phyloP scores from a whole-genome alignment of 2,888 invertebrate genomes.

The Congeria kusceri region DNA sequence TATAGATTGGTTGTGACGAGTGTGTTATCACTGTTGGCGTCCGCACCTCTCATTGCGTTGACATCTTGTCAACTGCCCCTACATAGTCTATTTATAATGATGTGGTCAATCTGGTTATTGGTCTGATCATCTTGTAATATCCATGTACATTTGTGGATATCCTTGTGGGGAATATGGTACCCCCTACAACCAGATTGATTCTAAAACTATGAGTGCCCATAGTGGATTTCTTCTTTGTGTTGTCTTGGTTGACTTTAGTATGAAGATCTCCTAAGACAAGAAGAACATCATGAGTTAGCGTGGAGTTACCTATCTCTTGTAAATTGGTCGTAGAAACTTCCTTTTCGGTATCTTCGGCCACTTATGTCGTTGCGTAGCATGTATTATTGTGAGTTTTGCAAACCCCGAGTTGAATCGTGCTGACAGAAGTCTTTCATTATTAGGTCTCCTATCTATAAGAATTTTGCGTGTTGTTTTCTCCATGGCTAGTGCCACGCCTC shows the following conservation, averaged over 20 bases:
- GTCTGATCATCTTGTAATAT: conserved; percentile 43
- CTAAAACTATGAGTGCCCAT: conserved; percentile 21
- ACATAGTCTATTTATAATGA: conserved; percentile 9
- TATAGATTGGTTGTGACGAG: conserved; percentile 19
- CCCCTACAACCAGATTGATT: conserved; percentile 49
- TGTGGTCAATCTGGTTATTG: conserved; percentile 47
- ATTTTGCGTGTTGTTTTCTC: conserved; percentile 7
- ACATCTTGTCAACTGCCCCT: conserved; percentile 24
- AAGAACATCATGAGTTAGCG: conserved; percentile 11
- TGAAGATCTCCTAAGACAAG: conserved; percentile 17
- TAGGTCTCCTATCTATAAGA: conserved; percentile 30
- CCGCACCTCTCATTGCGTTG: conserved; percentile 32
- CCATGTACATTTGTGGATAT: conserved; percentile 54
- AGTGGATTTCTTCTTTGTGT: conserved; percentile 6
- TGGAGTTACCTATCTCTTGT: not conserved
- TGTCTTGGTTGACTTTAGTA: conserved; percentile 11
- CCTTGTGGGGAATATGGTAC: conserved; percentile 38
- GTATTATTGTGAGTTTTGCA: conserved; percentile 10
- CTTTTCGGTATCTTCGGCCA: conserved; percentile 10
- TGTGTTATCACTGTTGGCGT: conserved; percentile 19
- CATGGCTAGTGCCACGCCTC: conserved; percentile 1
- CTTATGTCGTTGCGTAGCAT: conserved; percentile 4
- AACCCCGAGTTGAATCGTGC: conserved; percentile 3
- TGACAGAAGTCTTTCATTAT: conserved; percentile 16
- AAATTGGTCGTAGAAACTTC: conserved; percentile 11